Evolutionary conservation across 2,797 vertebrate genomes (phyloP).

Genomic region (Sebastes diploproa): DNA sequence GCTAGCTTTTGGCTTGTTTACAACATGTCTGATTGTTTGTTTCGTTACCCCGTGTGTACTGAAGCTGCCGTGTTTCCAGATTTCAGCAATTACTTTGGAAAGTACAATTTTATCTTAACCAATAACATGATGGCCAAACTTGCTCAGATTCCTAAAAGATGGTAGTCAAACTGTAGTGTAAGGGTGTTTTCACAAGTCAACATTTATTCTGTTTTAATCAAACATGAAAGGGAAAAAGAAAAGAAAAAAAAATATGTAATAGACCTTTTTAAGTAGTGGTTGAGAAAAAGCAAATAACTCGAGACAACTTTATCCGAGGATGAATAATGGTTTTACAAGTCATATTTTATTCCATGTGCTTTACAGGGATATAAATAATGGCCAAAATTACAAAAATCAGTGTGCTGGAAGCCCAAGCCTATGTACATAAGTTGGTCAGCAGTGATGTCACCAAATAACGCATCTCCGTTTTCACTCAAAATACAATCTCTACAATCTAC

Average conservation of each 20-base stretch:
- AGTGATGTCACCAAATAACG: slow-evolving; percentile 88
- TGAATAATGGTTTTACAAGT: slow-evolving; percentile 88
- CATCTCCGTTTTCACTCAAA: slow-evolving; percentile 73
- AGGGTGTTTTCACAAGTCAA: too few relatives aligned
- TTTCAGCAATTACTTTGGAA: not conserved
- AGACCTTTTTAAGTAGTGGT: not conserved
- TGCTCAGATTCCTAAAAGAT: not conserved
- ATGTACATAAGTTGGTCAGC: slow-evolving; percentile 93
- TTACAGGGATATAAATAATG: slow-evolving; percentile 99
- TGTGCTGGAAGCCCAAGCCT: slow-evolving; percentile 99
- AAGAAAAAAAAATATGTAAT: rapidly evolving
- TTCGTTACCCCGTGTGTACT: not conserved
- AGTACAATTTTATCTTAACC: not conserved
- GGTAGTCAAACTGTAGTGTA: not conserved
- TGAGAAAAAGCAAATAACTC: not conserved
- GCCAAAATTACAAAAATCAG: slow-evolving; percentile 98
- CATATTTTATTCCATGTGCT: slow-evolving; percentile 98
- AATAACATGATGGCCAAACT: not conserved
- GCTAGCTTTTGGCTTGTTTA: not conserved
- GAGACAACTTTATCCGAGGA: slow-evolving; percentile 40
- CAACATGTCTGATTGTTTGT: not conserved
- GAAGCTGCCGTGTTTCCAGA: not conserved
- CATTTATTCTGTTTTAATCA: not conserved
- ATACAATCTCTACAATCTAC: slow-evolving; percentile 83
- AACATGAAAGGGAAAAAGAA: rapidly evolving